Base-by-base conservation (phyloP, 2,797 vertebrate species). In the Semotilus atromaculatus region DNA sequence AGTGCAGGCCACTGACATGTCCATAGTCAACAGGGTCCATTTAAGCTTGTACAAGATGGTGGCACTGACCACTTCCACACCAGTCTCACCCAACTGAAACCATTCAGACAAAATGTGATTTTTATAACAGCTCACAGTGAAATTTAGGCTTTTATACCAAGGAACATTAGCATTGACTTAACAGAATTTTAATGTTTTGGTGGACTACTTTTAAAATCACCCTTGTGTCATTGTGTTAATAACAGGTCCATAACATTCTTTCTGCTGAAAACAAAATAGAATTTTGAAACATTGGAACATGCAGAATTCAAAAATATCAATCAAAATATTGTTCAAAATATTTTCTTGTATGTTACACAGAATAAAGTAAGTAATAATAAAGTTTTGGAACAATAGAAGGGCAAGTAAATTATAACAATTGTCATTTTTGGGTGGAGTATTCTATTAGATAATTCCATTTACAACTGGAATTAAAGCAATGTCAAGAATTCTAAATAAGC, bases 11-110 rank as follows among this genome's bases (percentile, higher is more conserved):
- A 91, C 72, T 1, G 95, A 93, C 0, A 92, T 92, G 82, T 95
- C 94, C 80, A 94, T 93, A 79, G 92, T 85, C 82, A 95, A 86
- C 48, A 95, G 92, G 55, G 93, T 90, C 95, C 94, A 95, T 66
- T 93, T 90, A 86, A 93, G 93, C 82, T 91, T 93, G 89, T 95
- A 95, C 87, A 95, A 79, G 36, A 93, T 88, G 4, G 87, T 90
- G 11, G 90, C 89, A 21, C 82, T 86, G 58, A 93, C 82, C 36
- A 82, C 81, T 79, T 92, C 90, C 67, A 92, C 66, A 6, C 51
- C 23, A 62, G 85, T 72, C 2, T 86, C 85, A 23, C 84, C 87
- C 62, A 83, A 82, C 92, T 93, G 76, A 36, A 75, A 72, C 51
- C 53, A 26, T 45, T 26, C 62, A 78, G 21, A 70, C 29, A 68